Conservation (phyloP, 1,140 invertebrate species). For the Philopotamus ludificatus region DNA sequence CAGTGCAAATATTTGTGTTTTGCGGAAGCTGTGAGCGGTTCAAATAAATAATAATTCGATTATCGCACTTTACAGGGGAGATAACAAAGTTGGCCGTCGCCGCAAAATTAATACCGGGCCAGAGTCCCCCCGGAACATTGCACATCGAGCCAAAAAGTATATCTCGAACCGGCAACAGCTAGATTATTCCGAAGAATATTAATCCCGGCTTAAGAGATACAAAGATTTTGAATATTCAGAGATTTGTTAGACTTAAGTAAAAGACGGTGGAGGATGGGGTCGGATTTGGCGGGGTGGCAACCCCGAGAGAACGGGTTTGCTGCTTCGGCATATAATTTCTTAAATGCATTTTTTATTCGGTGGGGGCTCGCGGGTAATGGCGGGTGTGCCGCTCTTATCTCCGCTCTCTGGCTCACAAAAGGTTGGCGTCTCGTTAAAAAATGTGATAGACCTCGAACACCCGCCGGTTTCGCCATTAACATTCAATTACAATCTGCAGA, state of each 20-base stretch:
- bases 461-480: neutral
- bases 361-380: slow-evolving; percentile 20
- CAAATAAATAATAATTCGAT: slow-evolving; percentile 14
- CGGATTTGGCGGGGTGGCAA: neutral
- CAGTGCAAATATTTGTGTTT: neutral
- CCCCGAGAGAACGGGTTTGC: slow-evolving; percentile 15
- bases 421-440: neutral
- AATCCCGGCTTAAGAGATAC: slow-evolving; percentile 38
- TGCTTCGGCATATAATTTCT: slow-evolving; percentile 34
- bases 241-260: slow-evolving; percentile 26
- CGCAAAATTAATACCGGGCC: slow-evolving; percentile 3
- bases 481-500: neutral
- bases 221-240: slow-evolving; percentile 40
- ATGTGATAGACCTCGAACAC: neutral
- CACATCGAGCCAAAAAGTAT: slow-evolving; percentile 22
- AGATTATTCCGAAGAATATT: slow-evolving; percentile 40
- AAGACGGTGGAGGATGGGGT: neutral
- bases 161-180: slow-evolving; percentile 4
- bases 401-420: neutral
- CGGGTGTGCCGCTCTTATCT: neutral
- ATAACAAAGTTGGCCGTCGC: slow-evolving; percentile 14
- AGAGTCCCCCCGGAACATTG: neutral
- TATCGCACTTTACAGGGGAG: slow-evolving; percentile 1
- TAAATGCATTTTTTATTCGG: slow-evolving; percentile 38
- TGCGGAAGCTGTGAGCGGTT: neutral